Evolutionary conservation across 2,888 invertebrate genomes (phyloP), one percentile per base, ranked within the genome.

Genomic region (Phragmatobia fuliginosa): DNA sequence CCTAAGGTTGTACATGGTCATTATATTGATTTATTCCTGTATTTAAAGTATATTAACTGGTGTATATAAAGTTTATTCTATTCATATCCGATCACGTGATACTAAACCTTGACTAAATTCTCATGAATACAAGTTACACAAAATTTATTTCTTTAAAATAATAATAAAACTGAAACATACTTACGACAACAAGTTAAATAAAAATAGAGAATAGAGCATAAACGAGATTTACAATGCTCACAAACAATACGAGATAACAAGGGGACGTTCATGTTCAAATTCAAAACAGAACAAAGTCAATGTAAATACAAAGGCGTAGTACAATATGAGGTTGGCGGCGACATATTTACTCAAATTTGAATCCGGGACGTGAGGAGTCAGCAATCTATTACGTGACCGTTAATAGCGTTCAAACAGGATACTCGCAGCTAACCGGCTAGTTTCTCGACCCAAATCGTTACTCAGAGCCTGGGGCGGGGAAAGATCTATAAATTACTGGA

Each of bases 401-500:
- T 94, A 93, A 94, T 91, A 88, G 90, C 88, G 87, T 91, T 90
- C 88, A 85, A 84, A 73, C 82, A 4, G 83, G 84, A 82, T 82
- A 78, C 79, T 81, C 84, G 79, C 80, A 83, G 84, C 82, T 82
- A 83, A 82, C 83, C 82, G 85, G 82, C 85, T 81, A 84, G 87
- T 86, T 90, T 84, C 85, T 85, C 88, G 85, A 84, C 83, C 86
- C 87, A 83, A 89, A 90, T 89, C 88, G 91, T 90, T 89, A 88
- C 87, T 87, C 85, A 82, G 82, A 84, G 91, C 92, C 90, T 82
- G 91, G 89, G 92, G 93, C 93, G 92, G 92, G 90, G 90, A 90
- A 90, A 91, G 87, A 91, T 92, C 94, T 93, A 94, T 94, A 94
- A 94, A 94, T 94, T 93, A 94, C 91, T 88, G 88, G 81, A 93